phyloP scores from a whole-genome alignment of 2,888 invertebrate species.

The Callyntrura sp. region DNA sequence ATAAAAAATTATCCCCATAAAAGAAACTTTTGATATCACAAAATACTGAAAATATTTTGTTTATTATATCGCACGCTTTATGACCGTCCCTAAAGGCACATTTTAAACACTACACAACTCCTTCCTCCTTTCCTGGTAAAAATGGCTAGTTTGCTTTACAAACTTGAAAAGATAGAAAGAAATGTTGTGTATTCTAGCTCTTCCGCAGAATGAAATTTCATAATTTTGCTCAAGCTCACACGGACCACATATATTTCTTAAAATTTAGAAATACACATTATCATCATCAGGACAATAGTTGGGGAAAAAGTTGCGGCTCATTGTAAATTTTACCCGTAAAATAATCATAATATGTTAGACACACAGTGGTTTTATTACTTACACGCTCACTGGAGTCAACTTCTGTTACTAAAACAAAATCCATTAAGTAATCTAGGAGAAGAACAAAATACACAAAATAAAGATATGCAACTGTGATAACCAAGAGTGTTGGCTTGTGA shows the following conservation, averaged over 20 bases:
- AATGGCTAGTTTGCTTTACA: neutral
- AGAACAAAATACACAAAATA: slow-evolving; percentile 48
- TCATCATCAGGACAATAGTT: neutral
- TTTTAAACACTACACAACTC: neutral
- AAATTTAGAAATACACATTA: neutral
- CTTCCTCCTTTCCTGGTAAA: neutral
- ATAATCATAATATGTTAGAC: slow-evolving; percentile 47
- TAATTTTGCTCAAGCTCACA: no score
- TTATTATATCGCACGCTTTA: neutral
- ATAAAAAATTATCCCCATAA: slow-evolving; percentile 10
- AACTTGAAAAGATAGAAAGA: slow-evolving; percentile 37
- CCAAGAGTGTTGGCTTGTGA: slow-evolving; percentile 30
- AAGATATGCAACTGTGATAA: slow-evolving; percentile 61
- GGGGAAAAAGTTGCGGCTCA: slow-evolving; percentile 39
- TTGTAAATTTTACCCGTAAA: slow-evolving; percentile 64
- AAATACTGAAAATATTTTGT: neutral
- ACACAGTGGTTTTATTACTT: slow-evolving; percentile 49
- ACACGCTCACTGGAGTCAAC: slow-evolving; percentile 13
- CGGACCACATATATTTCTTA: no score
- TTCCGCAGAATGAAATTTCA: no score
- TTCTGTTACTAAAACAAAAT: slow-evolving; percentile 49
- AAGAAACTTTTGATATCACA: neutral
- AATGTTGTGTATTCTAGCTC: no score
- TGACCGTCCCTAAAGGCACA: neutral
- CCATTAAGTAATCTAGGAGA: slow-evolving; percentile 55